Percentiles rank a stretch among this genome's conserved stretches.
Conservation (phyloP, 2,113 vertebrate species). For the Microcebus murinus region DNA sequence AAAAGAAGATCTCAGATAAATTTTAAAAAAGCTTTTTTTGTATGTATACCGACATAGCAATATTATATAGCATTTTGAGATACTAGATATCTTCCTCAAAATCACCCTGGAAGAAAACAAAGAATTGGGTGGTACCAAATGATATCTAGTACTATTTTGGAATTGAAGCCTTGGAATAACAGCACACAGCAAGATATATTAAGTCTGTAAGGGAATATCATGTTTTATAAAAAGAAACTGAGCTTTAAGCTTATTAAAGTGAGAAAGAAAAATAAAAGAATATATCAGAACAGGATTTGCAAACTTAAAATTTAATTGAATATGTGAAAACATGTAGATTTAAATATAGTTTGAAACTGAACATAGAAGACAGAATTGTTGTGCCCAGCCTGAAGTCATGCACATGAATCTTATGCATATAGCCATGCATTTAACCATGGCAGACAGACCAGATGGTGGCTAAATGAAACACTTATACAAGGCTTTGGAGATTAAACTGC, state of each 20-base stretch:
- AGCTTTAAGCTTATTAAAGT: conserved; percentile 1
- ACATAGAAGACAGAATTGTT: conserved; percentile 10
- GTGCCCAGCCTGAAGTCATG: neutral
- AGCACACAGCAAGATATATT: neutral
- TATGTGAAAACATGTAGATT: neutral
- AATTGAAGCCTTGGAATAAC: neutral
- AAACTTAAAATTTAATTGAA: conserved; percentile 50
- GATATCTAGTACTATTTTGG: neutral
- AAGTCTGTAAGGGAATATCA: neutral
- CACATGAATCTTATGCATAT: neutral
- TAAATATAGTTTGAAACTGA: conserved; percentile 39
- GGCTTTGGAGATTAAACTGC: conserved; percentile 41
- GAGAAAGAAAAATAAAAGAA: conserved; percentile 27
- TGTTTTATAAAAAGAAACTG: neutral
- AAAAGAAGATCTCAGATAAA: neutral
- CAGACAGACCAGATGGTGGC: conserved; percentile 14
- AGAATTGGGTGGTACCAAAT: neutral
- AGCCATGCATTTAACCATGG: neutral
- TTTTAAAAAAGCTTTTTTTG: neutral
- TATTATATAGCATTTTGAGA: neutral
- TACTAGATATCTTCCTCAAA: neutral
- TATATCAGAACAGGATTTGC: neutral
- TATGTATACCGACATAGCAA: neutral
- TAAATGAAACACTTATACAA: conserved; percentile 35
- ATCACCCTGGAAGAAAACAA: neutral